Conservation (phyloP, 1,140 invertebrate genomes). For the Penaeus chinensis region DNA sequence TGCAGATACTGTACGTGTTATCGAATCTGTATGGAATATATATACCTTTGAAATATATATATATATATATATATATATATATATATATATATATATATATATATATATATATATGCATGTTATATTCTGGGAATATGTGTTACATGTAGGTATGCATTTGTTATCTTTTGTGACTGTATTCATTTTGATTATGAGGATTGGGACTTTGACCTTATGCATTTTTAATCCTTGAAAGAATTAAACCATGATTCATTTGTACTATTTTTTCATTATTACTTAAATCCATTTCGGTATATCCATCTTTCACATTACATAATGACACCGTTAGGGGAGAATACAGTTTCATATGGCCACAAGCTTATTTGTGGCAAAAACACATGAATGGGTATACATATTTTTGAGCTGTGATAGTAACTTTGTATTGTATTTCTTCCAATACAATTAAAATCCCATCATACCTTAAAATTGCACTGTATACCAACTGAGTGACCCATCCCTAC, state of each 20-base stretch:
- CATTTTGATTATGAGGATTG: no score
- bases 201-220: background rate
- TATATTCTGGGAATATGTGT: background rate
- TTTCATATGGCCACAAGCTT: no score
- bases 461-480: background rate
- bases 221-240: background rate
- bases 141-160: background rate
- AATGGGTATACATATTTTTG: no score
- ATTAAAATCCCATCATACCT: background rate
- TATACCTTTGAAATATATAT: background rate
- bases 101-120: slow-evolving; percentile 27
- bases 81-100: slow-evolving; percentile 32
- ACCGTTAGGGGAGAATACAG: background rate
- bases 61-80: slow-evolving; percentile 34
- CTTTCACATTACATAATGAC: background rate
- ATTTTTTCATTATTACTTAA: background rate
- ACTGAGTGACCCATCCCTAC: slow-evolving; percentile 65
- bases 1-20: no score
- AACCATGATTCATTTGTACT: background rate
- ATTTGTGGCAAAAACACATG: no score
- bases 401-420: no score
- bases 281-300: background rate
- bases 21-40: background rate
- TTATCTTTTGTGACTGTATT: no score
- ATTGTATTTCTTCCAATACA: background rate